Evolutionary conservation across 2,113 vertebrate genomes (phyloP), one percentile per base, ranked within the genome.

Genomic region (Notarius lentiginosus): DNA sequence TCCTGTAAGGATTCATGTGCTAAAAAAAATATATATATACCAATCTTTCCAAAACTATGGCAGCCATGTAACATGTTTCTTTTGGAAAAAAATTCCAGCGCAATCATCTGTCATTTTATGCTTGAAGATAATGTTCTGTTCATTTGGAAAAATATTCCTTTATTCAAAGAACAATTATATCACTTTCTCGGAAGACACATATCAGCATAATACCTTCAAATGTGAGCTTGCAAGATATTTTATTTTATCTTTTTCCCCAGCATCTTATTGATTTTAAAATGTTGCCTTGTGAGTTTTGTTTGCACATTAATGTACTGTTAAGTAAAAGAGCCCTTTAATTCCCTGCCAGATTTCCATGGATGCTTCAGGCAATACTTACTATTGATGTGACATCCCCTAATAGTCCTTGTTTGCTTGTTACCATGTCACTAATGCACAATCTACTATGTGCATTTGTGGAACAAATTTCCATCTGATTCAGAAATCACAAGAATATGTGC

Each of bases 311-410:
- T 73, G 55, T 70, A 63, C 22, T 1, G 70, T 55, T 86, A 86
- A 86, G 47, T 84, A 83, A 84, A 84, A 68, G 53, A 81, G 56
- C 9, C 5, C 56, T 86, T 87, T 89, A 53, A 49, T 72, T 73
- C 58, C 75, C 63, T 81, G 30, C 77, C 55, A 81, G 53, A 49
- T 72, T 77, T 86, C 47, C 41, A 63, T 30, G 9, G 49, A 65
- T 49, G 73, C 84, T 85, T 53, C 22, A 72, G 85, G 65, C 84
- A 51, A 79, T 61, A 73, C 61, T 86, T 34, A 18, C 56, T 47
- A 72, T 27, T 55, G 76, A 61, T 53, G 77, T 30, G 15, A 72
- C 72, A 86, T 75, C 53, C 47, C 34, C 30, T 65, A 77, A 79
- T 84, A 72, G 75, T 9, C 11, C 72, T 41, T 77, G 30, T 68